Percentiles rank a stretch among this genome's conserved stretches.
Evolutionary conservation across 2,888 invertebrate species (phyloP).

Genomic region (Dendrolimus pini): DNA sequence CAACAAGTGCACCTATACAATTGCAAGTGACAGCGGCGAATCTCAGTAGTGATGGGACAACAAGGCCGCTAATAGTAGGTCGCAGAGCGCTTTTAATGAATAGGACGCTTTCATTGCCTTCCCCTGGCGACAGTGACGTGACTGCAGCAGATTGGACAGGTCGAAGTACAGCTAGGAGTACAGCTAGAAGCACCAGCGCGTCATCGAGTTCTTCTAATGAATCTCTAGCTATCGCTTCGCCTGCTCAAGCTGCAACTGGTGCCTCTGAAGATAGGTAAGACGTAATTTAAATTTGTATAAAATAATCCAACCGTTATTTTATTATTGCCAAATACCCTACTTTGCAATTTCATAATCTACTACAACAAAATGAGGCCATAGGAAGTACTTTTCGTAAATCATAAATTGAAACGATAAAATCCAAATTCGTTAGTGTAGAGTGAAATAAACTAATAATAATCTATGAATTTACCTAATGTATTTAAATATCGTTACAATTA

Average conservation of each 20-base stretch:
- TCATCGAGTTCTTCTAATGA: constrained; percentile 65
- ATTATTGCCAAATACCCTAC: background rate
- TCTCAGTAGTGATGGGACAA: constrained; percentile 55
- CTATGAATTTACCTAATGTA: background rate
- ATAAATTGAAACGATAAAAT: constrained; percentile 8
- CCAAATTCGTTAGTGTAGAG: constrained; percentile 1
- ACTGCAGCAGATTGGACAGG: constrained; percentile 59
- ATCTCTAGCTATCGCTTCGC: constrained; percentile 43
- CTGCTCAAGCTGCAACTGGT: constrained; percentile 34
- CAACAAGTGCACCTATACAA: constrained; percentile 66
- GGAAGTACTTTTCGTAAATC: constrained; percentile 25
- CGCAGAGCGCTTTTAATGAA: constrained; percentile 63
- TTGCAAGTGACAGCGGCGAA: constrained; percentile 66
- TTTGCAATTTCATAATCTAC: background rate
- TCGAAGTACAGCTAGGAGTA: constrained; percentile 49
- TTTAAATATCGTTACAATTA: too few relatives aligned
- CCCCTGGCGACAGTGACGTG: constrained; percentile 61
- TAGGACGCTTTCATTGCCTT: constrained; percentile 57
- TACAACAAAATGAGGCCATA: constrained; percentile 29
- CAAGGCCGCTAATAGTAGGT: constrained; percentile 62
- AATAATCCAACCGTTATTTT: background rate
- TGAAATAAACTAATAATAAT: constrained; percentile 1
- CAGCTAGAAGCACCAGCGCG: constrained; percentile 49
- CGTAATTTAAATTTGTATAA: constrained; percentile 7
- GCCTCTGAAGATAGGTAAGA: constrained; percentile 58